A percentile compares a stretch with the other conserved stretches of the same genome.
phyloP scores from a whole-genome alignment of 2,797 vertebrate species.

The Danionella dracula region DNA sequence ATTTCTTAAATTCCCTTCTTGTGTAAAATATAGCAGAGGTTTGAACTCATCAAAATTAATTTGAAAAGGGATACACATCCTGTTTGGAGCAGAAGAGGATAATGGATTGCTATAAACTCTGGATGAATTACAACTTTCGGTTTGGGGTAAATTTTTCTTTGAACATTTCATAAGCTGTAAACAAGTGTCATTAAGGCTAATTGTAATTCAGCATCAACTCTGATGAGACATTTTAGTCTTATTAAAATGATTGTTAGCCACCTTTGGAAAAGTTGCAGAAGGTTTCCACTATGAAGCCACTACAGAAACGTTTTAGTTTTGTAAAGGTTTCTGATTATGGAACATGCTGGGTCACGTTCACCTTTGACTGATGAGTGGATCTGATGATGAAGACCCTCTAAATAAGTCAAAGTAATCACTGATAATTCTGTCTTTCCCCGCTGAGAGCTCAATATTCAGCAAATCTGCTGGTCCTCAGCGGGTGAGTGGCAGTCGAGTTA shows the following conservation, averaged over 20 bases:
- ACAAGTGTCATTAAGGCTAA: background rate
- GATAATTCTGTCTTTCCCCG: background rate
- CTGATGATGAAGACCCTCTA: slow-evolving; percentile 1
- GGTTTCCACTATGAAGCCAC: background rate
- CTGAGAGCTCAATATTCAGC: background rate
- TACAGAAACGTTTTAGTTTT: background rate
- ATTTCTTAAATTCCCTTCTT: too few species aligned
- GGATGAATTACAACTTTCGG: too few species aligned
- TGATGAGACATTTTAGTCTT: background rate
- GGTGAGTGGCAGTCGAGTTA: slow-evolving; percentile 15
- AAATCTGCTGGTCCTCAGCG: background rate
- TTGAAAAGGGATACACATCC: too few species aligned
- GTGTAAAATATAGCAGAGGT: too few species aligned
- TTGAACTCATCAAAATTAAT: too few species aligned
- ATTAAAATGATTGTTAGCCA: background rate
- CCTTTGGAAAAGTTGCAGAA: background rate
- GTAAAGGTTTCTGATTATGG: background rate
- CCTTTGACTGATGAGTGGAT: background rate
- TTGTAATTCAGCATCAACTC: background rate
- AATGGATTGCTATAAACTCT: too few species aligned
- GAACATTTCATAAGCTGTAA: background rate
- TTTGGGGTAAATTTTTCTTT: too few species aligned
- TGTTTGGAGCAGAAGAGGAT: too few species aligned
- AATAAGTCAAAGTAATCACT: background rate
- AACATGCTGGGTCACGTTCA: background rate